Evolutionary conservation across 2,113 vertebrate genomes (phyloP).

Genomic region (Fukomys damarensis): DNA sequence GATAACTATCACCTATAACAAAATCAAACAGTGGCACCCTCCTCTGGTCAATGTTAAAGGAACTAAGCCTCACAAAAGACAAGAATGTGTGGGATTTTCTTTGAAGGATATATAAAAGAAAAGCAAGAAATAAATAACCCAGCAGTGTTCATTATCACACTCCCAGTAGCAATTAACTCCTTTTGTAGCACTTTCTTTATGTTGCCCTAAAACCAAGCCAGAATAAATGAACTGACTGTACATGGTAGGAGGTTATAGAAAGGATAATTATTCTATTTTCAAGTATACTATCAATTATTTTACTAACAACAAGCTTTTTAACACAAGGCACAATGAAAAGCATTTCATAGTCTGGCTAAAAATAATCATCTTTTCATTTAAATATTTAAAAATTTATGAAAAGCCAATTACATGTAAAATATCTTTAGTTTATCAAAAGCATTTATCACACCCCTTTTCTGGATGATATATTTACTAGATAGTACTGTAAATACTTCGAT

Average conservation of each 20-base stretch:
- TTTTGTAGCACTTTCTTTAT: neutral
- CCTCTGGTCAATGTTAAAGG: constrained; percentile 59
- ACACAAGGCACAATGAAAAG: neutral
- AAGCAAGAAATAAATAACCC: neutral
- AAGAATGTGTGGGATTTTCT: neutral
- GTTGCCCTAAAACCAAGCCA: constrained; percentile 51
- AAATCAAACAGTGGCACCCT: constrained; percentile 63
- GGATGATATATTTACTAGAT: neutral
- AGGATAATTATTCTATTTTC: constrained; percentile 25
- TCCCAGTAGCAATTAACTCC: neutral
- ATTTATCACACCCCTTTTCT: neutral
- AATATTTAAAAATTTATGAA: constrained; percentile 9
- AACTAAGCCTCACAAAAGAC: constrained; percentile 36
- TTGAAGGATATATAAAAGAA: neutral
- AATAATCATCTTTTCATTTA: constrained; percentile 25
- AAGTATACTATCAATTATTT: neutral
- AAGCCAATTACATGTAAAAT: constrained; percentile 22
- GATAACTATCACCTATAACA: constrained; percentile 23
- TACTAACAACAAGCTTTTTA: constrained; percentile 29
- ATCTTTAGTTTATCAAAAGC: neutral
- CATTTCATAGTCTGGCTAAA: constrained; percentile 44
- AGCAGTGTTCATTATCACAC: neutral
- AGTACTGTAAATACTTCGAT: constrained; percentile 18
- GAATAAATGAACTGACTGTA: neutral
- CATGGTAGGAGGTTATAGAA: neutral